Evolutionary conservation across 1,140 invertebrate species (phyloP).

Genomic region (Leucophenga varia): DNA sequence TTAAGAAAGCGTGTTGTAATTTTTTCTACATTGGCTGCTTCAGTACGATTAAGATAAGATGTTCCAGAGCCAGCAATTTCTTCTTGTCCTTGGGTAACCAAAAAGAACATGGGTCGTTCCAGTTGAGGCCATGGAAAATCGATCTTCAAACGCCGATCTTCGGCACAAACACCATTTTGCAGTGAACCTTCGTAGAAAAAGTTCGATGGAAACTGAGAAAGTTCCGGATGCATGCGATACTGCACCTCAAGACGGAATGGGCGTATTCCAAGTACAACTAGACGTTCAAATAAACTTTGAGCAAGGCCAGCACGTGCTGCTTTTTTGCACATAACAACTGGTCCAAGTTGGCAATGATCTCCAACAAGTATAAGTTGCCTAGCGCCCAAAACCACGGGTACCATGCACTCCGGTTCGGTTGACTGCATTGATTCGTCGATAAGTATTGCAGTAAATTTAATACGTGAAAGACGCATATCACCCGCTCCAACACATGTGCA

Average conservation of each 20-base stretch:
- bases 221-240: conserved; percentile 98
- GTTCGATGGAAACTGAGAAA: conserved; percentile 97
- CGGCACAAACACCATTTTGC: conserved; percentile 97
- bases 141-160: conserved; percentile 86
- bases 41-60: conserved; percentile 97
- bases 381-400: conserved; percentile 96
- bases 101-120: conserved; percentile 99
- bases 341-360: conserved; percentile 98
- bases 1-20: conserved; percentile 91
- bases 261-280: conserved; percentile 94
- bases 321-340: conserved; percentile 99
- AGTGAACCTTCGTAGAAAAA: conserved; percentile 99
- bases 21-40: conserved; percentile 98
- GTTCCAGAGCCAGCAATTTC: conserved; percentile 98
- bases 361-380: conserved; percentile 95
- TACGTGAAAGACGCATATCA: conserved; percentile 84
- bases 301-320: conserved; percentile 95
- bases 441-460: conserved; percentile 96
- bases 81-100: conserved; percentile 96
- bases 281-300: conserved; percentile 95
- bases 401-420: conserved; percentile 98
- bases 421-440: conserved; percentile 98
- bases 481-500: conserved; percentile 99
- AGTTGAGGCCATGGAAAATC: conserved; percentile 98
- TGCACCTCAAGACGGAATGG: conserved; percentile 97